Percentiles rank a stretch among this genome's conserved stretches.
These are phyloP conservation scores for Echinops telfairi DNA, from an alignment of 2,113 vertebrate species.

Conservation along the genomic window DNA sequence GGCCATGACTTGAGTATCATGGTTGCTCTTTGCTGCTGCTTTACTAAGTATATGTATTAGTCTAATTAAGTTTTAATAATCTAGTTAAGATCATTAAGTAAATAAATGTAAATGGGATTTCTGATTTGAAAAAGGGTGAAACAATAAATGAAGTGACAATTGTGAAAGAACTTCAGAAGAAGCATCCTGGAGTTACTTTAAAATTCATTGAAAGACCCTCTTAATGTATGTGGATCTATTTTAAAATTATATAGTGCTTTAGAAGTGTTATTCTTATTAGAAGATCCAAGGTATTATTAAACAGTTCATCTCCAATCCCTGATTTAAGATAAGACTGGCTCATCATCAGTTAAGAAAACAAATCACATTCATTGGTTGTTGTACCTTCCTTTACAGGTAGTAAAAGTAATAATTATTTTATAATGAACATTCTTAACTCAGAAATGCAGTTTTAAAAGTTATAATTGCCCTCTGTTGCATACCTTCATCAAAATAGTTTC, in stretches of 20 bases:
- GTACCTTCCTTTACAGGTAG: conserved; percentile 9
- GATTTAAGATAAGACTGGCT: neutral
- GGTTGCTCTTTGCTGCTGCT: neutral
- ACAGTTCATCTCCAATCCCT: neutral
- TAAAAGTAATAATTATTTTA: conserved; percentile 51
- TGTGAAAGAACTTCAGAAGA: conserved; percentile 50
- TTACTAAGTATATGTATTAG: neutral
- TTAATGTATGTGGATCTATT: neutral
- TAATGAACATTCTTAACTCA: neutral
- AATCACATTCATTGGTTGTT: neutral
- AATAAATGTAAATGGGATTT: conserved; percentile 10
- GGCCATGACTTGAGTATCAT: neutral
- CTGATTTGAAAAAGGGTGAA: neutral
- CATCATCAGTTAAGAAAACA: neutral
- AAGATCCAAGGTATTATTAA: too few relatives aligned
- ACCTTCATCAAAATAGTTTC: conserved; percentile 2
- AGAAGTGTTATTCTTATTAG: too few relatives aligned
- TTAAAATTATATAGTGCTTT: neutral
- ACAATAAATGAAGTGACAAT: neutral
- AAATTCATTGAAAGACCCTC: neutral
- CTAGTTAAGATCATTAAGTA: conserved; percentile 42
- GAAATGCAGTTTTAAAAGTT: conserved; percentile 11
- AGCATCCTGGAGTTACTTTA: conserved; percentile 2
- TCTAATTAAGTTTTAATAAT: conserved; percentile 3
- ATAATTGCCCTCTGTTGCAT: neutral